These are phyloP conservation scores for Dynastes maya DNA, from an alignment of 2,888 invertebrate species.

Conservation along the genomic window DNA sequence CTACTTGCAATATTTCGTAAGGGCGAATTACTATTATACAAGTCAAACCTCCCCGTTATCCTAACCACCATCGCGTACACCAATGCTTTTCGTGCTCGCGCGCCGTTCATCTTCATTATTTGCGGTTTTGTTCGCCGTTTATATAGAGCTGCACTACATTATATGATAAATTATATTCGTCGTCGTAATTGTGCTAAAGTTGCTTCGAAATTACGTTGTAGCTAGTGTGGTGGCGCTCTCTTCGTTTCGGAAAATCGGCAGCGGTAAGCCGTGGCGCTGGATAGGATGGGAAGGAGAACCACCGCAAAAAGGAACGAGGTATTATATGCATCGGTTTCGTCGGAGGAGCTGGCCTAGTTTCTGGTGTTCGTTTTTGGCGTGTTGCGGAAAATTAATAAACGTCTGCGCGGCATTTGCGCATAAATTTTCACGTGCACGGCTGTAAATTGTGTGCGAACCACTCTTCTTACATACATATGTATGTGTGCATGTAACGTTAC, in stretches of 20 bases:
- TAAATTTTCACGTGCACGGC: constrained; percentile 14
- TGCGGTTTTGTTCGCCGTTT: constrained; percentile 33
- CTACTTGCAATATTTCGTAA: too few relatives aligned
- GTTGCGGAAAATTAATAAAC: constrained; percentile 41
- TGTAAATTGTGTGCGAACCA: background rate
- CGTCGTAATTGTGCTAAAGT: constrained; percentile 30
- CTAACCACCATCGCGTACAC: background rate
- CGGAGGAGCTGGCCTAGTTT: constrained; percentile 26
- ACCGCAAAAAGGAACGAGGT: constrained; percentile 3
- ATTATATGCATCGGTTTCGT: constrained; percentile 14
- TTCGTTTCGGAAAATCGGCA: background rate
- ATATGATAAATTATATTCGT: constrained; percentile 41
- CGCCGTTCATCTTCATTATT: constrained; percentile 35
- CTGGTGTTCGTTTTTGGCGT: constrained; percentile 28
- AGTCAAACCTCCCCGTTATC: too few relatives aligned
- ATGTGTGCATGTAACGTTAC: background rate
- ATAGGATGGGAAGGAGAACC: background rate
- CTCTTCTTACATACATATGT: background rate
- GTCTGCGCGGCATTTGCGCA: constrained; percentile 33
- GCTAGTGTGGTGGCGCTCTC: background rate
- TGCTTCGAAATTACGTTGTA: constrained; percentile 34
- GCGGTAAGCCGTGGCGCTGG: background rate
- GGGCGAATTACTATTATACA: too few relatives aligned
- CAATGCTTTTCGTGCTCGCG: constrained; percentile 16
- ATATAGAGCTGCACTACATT: constrained; percentile 35